A percentile compares a stretch with the other conserved stretches of the same genome.
Conservation (phyloP, 2,797 vertebrate genomes). For the Enteromius mattozi region DNA sequence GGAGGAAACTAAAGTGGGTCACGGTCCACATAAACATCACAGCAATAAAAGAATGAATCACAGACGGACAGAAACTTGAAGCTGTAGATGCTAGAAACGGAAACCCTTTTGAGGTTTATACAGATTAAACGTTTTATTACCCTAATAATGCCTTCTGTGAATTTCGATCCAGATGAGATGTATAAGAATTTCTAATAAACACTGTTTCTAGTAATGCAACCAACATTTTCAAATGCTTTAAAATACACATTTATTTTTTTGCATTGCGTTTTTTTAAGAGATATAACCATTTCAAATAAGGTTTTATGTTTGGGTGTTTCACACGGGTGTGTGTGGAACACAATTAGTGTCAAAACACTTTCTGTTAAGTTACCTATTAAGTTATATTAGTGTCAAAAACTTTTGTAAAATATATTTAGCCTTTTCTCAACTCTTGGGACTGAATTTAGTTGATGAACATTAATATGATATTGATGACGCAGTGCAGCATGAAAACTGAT, state of each 20-base stretch:
- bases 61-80: not conserved
- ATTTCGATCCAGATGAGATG: not conserved
- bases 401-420: too few species aligned
- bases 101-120: not conserved
- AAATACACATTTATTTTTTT: too few species aligned
- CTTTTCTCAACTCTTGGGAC: too few species aligned
- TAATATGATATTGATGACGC: too few species aligned
- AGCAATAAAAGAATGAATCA: not conserved
- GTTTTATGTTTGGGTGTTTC: not conserved
- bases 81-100: not conserved
- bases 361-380: too few species aligned
- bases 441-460: too few species aligned
- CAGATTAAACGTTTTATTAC: not conserved
- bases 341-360: not conserved
- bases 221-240: not conserved
- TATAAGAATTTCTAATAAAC: not conserved
- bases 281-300: not conserved
- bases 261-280: not conserved
- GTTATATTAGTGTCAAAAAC: too few species aligned
- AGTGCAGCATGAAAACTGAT: too few species aligned
- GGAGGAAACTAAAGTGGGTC: constrained; percentile 19
- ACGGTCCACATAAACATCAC: not conserved
- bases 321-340: not conserved
- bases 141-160: not conserved
- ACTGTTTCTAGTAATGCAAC: not conserved